Evolutionary conservation across 2,888 invertebrate species (phyloP).

Genomic region (Branchellion lobata): DNA sequence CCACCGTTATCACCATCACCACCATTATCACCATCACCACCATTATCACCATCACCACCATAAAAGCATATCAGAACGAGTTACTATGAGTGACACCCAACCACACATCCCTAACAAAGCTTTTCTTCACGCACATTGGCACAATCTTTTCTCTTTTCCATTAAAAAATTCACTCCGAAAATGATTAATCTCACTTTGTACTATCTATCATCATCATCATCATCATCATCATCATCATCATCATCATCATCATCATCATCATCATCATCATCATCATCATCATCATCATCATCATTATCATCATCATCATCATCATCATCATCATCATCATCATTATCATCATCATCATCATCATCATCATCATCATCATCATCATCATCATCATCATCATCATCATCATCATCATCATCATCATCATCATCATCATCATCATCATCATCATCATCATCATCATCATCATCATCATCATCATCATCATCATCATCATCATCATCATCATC

Average conservation of each 20-base stretch:
- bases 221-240: background rate
- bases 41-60: no score
- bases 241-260: background rate
- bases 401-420: no score
- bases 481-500: conserved; percentile 18
- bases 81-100: no score
- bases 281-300: background rate
- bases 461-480: conserved; percentile 2
- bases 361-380: no score
- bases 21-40: background rate
- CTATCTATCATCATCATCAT: background rate
- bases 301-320: background rate
- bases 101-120: no score
- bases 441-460: background rate
- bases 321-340: background rate
- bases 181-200: no score
- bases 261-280: background rate
- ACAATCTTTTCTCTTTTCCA: no score
- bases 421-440: background rate
- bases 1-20: background rate
- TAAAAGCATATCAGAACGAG: no score
- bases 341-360: no score
- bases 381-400: no score
- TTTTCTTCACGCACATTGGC: no score
- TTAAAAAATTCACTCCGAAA: no score